Conservation (phyloP, 2,113 vertebrate species). For the Kryptolebias marmoratus region DNA sequence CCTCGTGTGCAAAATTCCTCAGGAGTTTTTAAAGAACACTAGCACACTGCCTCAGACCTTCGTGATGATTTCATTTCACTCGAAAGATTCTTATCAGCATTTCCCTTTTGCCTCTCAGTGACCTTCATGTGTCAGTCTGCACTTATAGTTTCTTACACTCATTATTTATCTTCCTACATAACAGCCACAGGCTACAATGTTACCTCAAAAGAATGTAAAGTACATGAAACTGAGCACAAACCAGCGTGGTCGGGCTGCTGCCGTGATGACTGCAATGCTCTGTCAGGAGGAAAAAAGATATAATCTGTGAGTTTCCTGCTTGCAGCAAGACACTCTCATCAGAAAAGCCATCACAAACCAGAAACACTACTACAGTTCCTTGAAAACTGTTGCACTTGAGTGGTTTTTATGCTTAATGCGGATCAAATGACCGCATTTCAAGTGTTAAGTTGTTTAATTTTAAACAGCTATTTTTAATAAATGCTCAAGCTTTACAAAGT, state of each 20-base stretch:
- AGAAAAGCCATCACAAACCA: background rate
- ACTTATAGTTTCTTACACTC: background rate
- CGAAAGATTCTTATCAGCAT: background rate
- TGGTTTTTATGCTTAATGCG: background rate
- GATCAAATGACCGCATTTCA: background rate
- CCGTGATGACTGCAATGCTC: slow-evolving; percentile 38
- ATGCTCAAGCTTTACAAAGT: background rate
- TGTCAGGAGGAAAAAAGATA: slow-evolving; percentile 63
- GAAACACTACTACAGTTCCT: background rate
- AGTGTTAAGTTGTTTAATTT: background rate
- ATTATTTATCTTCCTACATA: slow-evolving; percentile 17
- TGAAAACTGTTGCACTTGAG: background rate
- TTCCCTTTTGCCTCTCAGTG: background rate
- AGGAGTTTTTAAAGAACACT: background rate
- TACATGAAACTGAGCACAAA: slow-evolving; percentile 50
- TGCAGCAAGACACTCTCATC: background rate
- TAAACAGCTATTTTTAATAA: background rate
- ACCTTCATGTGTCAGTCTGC: background rate
- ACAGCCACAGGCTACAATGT: background rate
- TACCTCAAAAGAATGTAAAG: slow-evolving; percentile 17
- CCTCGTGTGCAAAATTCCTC: background rate
- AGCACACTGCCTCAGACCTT: background rate
- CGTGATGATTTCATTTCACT: background rate
- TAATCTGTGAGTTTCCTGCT: slow-evolving; percentile 51
- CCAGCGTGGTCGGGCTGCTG: slow-evolving; percentile 41